Percentiles rank a stretch among this genome's conserved stretches.
Conservation (phyloP, 2,797 vertebrate species). For the Cryptoblepharus egeriae region DNA sequence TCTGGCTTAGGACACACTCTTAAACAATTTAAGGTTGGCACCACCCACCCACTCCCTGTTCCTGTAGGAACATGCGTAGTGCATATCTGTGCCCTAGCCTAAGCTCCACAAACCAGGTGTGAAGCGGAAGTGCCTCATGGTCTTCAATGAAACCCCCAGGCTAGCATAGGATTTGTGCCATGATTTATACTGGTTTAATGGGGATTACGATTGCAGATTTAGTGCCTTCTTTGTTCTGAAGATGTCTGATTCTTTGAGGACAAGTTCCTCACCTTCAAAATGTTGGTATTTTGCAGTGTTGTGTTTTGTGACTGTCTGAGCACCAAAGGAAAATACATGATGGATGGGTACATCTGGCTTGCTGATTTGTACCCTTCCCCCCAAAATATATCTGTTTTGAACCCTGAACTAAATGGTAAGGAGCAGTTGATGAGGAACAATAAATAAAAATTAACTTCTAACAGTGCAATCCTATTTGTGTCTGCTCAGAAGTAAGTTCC, state of each 20-base stretch:
- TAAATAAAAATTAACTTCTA: neutral
- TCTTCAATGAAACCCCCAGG: too few species aligned
- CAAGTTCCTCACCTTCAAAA: slow-evolving; percentile 45
- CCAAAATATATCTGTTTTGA: neutral
- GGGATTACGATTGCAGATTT: neutral
- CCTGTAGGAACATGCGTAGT: too few species aligned
- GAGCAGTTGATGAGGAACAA: neutral
- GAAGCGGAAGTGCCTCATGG: too few species aligned
- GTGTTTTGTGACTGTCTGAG: slow-evolving; percentile 34
- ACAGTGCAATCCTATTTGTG: too few species aligned
- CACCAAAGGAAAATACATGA: slow-evolving; percentile 23
- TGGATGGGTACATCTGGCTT: slow-evolving; percentile 16
- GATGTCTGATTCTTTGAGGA: slow-evolving; percentile 30
- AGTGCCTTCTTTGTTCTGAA: slow-evolving; percentile 15
- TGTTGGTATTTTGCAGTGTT: slow-evolving; percentile 46
- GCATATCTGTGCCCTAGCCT: too few species aligned
- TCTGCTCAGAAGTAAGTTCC: too few species aligned
- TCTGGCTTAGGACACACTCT: too few species aligned
- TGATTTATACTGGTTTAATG: too few species aligned
- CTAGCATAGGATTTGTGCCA: too few species aligned
- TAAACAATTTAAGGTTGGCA: too few species aligned
- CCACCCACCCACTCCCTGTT: too few species aligned
- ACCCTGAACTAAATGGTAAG: neutral
- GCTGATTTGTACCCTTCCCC: neutral
- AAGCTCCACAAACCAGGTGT: too few species aligned